Percentiles rank a stretch among this genome's conserved stretches.
Conservation (phyloP, 2,888 invertebrate species). For the Ophioninae sp. region DNA sequence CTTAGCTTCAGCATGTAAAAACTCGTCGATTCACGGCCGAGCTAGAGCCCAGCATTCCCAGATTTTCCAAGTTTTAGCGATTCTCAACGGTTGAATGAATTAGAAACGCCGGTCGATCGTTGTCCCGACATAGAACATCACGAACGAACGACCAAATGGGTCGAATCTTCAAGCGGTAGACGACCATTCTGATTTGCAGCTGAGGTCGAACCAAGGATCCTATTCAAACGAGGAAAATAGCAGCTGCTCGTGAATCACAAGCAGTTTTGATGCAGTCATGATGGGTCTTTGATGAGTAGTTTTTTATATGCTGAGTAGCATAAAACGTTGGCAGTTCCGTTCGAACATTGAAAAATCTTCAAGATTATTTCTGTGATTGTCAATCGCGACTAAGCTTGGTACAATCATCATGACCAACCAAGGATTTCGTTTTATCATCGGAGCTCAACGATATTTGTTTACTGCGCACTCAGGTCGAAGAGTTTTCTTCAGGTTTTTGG, state of each 20-base stretch:
- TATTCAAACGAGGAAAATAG: conserved; percentile 16
- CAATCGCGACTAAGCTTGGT: not conserved
- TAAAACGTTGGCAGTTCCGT: not conserved
- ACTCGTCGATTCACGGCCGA: conserved; percentile 38
- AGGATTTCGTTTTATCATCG: conserved; percentile 16
- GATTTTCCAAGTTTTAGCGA: conserved; percentile 42
- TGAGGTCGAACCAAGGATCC: not conserved
- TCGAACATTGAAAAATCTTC: not conserved
- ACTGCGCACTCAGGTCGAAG: conserved; percentile 75
- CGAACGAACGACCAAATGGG: conserved; percentile 52
- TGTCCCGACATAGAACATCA: conserved; percentile 13
- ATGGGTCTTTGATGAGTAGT: not conserved
- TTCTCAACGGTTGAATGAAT: conserved; percentile 43
- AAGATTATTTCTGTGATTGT: not conserved
- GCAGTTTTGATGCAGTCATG: not conserved
- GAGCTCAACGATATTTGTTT: conserved; percentile 79
- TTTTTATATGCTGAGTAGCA: not conserved
- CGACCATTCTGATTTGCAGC: conserved; percentile 23
- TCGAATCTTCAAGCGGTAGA: conserved; percentile 51
- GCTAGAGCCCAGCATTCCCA: not conserved
- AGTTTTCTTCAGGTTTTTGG: conserved; percentile 70
- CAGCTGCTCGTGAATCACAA: not conserved
- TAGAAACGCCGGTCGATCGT: conserved; percentile 44
- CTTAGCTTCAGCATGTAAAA: conserved; percentile 27
- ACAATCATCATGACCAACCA: not conserved